phyloP scores from a whole-genome alignment of 2,888 invertebrate species.

The Leptinotarsa peninsularis region DNA sequence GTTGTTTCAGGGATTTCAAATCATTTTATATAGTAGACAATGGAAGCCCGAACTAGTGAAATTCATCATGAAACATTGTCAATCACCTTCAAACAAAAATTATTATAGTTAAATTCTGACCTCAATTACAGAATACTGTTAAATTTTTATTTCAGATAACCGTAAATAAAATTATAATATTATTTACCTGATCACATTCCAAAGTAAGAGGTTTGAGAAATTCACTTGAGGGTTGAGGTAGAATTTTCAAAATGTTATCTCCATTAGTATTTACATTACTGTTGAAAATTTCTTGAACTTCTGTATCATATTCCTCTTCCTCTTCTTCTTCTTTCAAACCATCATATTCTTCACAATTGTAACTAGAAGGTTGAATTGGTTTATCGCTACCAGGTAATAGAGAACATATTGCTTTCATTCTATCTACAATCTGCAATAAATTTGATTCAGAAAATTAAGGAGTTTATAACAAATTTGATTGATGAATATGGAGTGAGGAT shows the following conservation, averaged over 20 bases:
- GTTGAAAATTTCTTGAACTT: constrained; percentile 43
- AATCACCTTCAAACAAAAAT: too few species aligned
- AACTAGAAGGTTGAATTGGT: constrained; percentile 65
- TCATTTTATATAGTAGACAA: too few species aligned
- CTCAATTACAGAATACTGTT: too few species aligned
- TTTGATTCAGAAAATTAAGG: constrained; percentile 10
- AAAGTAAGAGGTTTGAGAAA: constrained; percentile 67
- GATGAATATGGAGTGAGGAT: not conserved
- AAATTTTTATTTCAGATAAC: too few species aligned
- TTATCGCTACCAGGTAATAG: constrained; percentile 82
- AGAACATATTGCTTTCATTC: constrained; percentile 58
- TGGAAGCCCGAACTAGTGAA: too few species aligned
- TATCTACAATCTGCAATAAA: constrained; percentile 54
- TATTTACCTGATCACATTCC: constrained; percentile 78
- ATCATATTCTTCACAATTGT: constrained; percentile 68
- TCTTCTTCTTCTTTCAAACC: constrained; percentile 55
- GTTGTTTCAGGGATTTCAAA: too few species aligned
- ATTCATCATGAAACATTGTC: too few species aligned
- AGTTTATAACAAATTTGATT: not conserved
- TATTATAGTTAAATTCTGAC: too few species aligned
- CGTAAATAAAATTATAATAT: not conserved
- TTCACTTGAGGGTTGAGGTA: constrained; percentile 60
- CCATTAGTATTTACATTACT: constrained; percentile 48
- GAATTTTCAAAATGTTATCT: constrained; percentile 47
- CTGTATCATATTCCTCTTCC: constrained; percentile 43